Percentiles rank a stretch among this genome's conserved stretches.
These are phyloP conservation scores for Rhamnusium bicolor DNA, from an alignment of 2,888 invertebrate species.

Conservation along the genomic window DNA sequence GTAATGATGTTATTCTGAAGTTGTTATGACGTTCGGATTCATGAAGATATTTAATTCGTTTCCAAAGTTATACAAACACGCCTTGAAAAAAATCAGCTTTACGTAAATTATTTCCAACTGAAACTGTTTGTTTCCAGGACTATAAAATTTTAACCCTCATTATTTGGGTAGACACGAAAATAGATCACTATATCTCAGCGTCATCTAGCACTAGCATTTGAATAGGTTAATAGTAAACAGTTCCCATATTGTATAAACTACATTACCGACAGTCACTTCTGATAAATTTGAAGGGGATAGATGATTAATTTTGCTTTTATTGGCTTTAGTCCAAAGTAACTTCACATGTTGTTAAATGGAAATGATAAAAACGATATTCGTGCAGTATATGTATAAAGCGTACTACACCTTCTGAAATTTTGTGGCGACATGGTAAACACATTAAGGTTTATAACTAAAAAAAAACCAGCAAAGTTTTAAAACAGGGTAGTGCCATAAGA, in stretches of 20 bases:
- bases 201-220: not conserved
- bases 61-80: no score
- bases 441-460: not conserved
- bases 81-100: no score
- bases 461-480: not conserved
- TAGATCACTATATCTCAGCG: not conserved
- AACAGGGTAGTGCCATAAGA: not conserved
- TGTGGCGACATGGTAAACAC: not conserved
- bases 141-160: not conserved
- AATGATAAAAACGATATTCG: not conserved
- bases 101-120: no score
- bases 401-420: not conserved
- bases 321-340: not conserved
- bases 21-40: no score
- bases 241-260: not conserved
- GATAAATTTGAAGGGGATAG: not conserved
- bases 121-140: no score
- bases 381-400: not conserved
- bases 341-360: not conserved
- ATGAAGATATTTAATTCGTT: no score
- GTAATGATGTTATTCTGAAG: no score
- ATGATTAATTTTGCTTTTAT: not conserved
- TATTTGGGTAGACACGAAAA: not conserved
- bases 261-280: not conserved
- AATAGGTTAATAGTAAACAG: not conserved